Base-by-base conservation (phyloP, 2,888 invertebrate genomes). In the Auanema sp. region DNA sequence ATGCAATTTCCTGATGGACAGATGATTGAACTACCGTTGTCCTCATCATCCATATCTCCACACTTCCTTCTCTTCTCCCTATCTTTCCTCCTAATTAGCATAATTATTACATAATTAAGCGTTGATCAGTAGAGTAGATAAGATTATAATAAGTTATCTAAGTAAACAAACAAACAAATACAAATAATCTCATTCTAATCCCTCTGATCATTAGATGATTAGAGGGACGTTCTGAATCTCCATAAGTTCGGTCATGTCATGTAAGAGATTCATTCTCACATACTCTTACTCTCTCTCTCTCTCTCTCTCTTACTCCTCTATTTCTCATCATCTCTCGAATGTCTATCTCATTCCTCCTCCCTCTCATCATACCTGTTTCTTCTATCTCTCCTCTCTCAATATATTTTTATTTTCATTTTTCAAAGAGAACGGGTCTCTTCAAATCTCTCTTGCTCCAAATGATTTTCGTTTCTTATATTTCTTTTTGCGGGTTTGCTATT, bases 11-110 rank as follows among this genome's bases (percentile, higher is more conserved):
- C 69, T 10, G 75, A 70, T 16, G 69, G 69, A 24, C 71, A 72
- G 47, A 71, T 74, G 40, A 67, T 76, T 47, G 76, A 76, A 43
- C 49, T 76, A 2, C 76, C 74, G 1, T 40, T 74, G 23, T 73
- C 72, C 58, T 66, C 74, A 25, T 18, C 53, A 25, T 47, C 16
- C 47, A 33, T 33, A 33, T 33, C 8, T 33, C 33, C 33, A 33
- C 33, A 33, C 33, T 33, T 33, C 33, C 33, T 33, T 33, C 33
- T 33, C 33, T 33, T 8, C 8, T 33, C 8, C 4, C 8, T 33
- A 33, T 33, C 33, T 33, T 33, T 33, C 8, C 3, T 33, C 3
- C 3, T 33, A 33, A 33, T 33, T 33, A 33, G 33, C 33, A 33
- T 33, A 33, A 33, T 33, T 33, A 33, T 33, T 33, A 33, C 33